phyloP scores from a whole-genome alignment of 2,797 vertebrate genomes.

The Apodemus agrarius region DNA sequence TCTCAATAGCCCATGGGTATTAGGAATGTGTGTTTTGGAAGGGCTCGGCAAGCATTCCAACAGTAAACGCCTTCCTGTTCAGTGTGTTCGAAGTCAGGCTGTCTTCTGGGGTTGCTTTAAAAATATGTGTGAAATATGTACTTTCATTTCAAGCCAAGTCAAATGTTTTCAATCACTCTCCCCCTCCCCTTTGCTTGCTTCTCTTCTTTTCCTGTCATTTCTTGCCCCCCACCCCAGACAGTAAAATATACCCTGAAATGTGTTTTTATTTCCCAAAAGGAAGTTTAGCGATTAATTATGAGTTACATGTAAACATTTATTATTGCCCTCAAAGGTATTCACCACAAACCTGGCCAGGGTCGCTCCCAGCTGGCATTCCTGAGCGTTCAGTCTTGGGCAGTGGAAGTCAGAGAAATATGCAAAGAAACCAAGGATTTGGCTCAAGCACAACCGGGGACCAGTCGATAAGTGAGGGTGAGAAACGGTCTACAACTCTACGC shows the following conservation, averaged over 20 bases:
- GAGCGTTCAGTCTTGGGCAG: conserved; percentile 66
- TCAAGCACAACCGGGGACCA: conserved; percentile 62
- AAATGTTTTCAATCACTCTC: conserved; percentile 92
- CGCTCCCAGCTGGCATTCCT: conserved; percentile 75
- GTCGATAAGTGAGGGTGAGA: conserved; percentile 80
- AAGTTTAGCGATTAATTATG: conserved; percentile 86
- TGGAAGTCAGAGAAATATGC: conserved; percentile 54
- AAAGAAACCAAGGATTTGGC: conserved; percentile 77
- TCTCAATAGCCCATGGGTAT: conserved; percentile 89
- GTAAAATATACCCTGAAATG: conserved; percentile 87
- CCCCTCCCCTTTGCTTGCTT: conserved; percentile 48
- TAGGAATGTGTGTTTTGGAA: conserved; percentile 92
- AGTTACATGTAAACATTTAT: conserved; percentile 86
- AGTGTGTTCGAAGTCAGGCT: conserved; percentile 92
- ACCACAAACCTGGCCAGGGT: conserved; percentile 80
- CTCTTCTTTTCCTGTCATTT: conserved; percentile 76
- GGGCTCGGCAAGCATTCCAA: conserved; percentile 94
- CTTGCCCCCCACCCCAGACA: conserved; percentile 65
- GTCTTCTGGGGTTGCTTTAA: conserved; percentile 94
- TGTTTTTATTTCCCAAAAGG: conserved; percentile 86
- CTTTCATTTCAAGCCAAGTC: conserved; percentile 95
- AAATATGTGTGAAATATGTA: conserved; percentile 91
- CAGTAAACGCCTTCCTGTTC: conserved; percentile 98
- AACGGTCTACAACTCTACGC: conserved; percentile 72
- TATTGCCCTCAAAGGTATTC: conserved; percentile 84